Conservation (phyloP, 2,888 invertebrate genomes). For the Eupithecia pulchellata region DNA sequence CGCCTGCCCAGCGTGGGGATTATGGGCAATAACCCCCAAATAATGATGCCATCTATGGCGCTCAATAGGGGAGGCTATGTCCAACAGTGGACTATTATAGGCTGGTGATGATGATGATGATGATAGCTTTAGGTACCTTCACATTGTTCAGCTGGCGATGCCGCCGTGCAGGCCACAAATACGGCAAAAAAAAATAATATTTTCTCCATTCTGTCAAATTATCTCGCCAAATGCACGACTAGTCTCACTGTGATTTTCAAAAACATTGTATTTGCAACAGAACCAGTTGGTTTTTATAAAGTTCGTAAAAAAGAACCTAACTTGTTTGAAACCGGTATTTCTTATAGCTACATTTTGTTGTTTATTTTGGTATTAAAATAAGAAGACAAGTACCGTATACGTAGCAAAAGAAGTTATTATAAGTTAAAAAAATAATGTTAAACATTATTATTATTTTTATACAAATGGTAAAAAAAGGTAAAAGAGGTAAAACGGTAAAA, state of each 20-base stretch:
- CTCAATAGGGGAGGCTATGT: too few relatives aligned
- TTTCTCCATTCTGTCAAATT: slow-evolving; percentile 19
- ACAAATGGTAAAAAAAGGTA: too few relatives aligned
- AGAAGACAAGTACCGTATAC: too few relatives aligned
- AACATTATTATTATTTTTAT: too few relatives aligned
- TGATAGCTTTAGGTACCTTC: slow-evolving; percentile 41
- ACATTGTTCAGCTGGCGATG: slow-evolving; percentile 56
- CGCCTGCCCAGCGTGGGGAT: too few relatives aligned
- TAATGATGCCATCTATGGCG: too few relatives aligned
- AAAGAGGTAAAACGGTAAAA: too few relatives aligned
- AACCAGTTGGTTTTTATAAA: not conserved
- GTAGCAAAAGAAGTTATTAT: not conserved
- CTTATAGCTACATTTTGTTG: not conserved
- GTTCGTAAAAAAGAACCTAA: not conserved
- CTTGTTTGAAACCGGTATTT: not conserved
- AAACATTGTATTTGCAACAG: slow-evolving; percentile 2
- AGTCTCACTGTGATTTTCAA: slow-evolving; percentile 7
- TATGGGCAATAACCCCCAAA: too few relatives aligned
- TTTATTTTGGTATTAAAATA: not conserved
- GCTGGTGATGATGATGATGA: too few relatives aligned
- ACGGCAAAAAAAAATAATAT: slow-evolving; percentile 7
- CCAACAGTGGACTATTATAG: too few relatives aligned
- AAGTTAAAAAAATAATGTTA: not conserved
- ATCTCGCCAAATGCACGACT: slow-evolving; percentile 7
- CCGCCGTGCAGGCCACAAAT: slow-evolving; percentile 30